These are phyloP conservation scores for Centruroides vittatus DNA, from an alignment of 1,140 invertebrate species.

Conservation along the genomic window DNA sequence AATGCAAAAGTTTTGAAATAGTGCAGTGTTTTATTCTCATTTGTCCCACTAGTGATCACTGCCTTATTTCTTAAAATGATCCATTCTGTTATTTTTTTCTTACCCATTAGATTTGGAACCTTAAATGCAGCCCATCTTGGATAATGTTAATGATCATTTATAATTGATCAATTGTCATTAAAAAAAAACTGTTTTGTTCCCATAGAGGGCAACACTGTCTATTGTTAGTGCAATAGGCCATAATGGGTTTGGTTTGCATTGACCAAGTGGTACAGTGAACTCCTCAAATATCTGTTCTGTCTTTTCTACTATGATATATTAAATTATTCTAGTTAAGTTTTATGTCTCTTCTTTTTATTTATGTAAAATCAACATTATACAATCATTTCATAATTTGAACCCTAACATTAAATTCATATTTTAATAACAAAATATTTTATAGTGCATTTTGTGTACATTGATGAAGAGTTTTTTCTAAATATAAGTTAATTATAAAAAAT, in stretches of 20 bases:
- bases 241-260: too few relatives aligned
- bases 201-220: constrained; percentile 4
- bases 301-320: constrained; percentile 15
- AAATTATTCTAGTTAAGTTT: constrained; percentile 16
- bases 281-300: constrained; percentile 15
- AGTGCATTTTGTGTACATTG: too few relatives aligned
- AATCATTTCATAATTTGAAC: too few relatives aligned
- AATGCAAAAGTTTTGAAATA: too few relatives aligned
- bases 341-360: not conserved
- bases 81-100: constrained; percentile 11
- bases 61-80: not conserved
- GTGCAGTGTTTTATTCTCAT: too few relatives aligned
- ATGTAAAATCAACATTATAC: too few relatives aligned
- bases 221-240: too few relatives aligned
- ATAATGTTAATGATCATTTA: not conserved
- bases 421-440: too few relatives aligned
- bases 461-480: too few relatives aligned
- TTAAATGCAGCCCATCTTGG: not conserved
- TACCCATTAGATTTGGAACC: not conserved
- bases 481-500: too few relatives aligned
- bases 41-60: too few relatives aligned
- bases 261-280: constrained; percentile 14
- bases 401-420: too few relatives aligned
- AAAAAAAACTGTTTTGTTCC: constrained; percentile 11
- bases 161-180: constrained; percentile 2